A percentile compares a stretch with the other conserved stretches of the same genome.
Evolutionary conservation across 2,113 vertebrate genomes (phyloP).

Genomic region (Elaphurus davidianus): DNA sequence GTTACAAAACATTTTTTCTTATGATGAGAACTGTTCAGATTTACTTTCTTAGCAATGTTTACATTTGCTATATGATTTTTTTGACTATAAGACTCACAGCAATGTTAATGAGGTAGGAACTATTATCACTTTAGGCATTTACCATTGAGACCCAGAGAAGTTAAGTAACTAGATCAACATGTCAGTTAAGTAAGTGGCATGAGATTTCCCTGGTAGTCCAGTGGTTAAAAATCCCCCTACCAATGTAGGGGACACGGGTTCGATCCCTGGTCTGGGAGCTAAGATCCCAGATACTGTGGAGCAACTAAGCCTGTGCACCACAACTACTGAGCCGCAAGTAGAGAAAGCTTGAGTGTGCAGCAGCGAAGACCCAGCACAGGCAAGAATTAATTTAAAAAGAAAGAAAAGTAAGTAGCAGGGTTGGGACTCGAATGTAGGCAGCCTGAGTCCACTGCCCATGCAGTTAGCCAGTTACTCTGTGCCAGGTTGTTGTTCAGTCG

Average conservation of each 20-base stretch:
- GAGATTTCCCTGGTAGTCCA: not conserved
- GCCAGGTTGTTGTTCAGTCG: not conserved
- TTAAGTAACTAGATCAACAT: not conserved
- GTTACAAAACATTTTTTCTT: not conserved
- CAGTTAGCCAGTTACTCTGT: not conserved
- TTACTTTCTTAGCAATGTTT: not conserved
- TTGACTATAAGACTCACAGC: not conserved
- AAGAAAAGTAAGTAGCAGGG: not conserved
- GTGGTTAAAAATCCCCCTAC: not conserved
- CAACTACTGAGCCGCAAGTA: not conserved
- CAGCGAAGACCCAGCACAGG: not conserved
- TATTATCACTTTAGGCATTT: not conserved
- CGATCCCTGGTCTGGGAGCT: not conserved
- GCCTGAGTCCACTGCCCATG: not conserved
- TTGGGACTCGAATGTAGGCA: not conserved
- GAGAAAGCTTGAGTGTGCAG: not conserved
- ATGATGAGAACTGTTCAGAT: not conserved
- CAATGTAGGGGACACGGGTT: not conserved
- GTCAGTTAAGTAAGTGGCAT: not conserved
- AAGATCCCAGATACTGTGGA: not conserved
- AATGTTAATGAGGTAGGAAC: not conserved
- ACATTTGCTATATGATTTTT: not conserved
- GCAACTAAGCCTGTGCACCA: not conserved
- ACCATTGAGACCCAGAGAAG: not conserved
- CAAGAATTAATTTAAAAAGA: not conserved